Conservation (phyloP, 2,797 vertebrate genomes). For the Eulemur mongoz region DNA sequence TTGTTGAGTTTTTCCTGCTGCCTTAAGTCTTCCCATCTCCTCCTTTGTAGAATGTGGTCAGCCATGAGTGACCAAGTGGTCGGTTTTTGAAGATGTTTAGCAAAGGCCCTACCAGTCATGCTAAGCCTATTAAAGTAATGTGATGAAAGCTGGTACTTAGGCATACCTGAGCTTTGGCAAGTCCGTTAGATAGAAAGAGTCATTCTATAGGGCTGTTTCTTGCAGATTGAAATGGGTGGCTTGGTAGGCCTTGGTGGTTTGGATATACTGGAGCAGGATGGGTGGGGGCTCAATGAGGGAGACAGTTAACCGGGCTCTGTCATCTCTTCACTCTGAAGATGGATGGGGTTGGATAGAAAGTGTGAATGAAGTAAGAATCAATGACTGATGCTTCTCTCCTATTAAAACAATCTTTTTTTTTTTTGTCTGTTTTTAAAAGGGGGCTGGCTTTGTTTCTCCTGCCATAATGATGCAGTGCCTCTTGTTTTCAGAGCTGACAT, state of each 20-base stretch:
- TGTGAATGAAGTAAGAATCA: conserved; percentile 97
- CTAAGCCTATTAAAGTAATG: conserved; percentile 60
- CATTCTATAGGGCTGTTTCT: conserved; percentile 70
- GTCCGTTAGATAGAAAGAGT: conserved; percentile 74
- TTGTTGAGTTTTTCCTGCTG: conserved; percentile 54
- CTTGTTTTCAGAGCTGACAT: conserved; percentile 89
- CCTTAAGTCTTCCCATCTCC: neutral
- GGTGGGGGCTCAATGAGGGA: conserved; percentile 65
- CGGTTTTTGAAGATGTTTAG: conserved; percentile 60
- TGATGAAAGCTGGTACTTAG: conserved; percentile 53
- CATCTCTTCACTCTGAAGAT: conserved; percentile 95
- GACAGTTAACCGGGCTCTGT: conserved; percentile 89
- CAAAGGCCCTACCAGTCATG: conserved; percentile 65
- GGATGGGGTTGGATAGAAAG: conserved; percentile 93
- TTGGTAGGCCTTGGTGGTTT: conserved; percentile 68
- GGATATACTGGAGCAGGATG: conserved; percentile 47
- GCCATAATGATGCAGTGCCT: conserved; percentile 99
- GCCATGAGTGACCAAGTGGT: conserved; percentile 66
- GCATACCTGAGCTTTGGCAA: conserved; percentile 72
- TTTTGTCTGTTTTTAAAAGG: conserved; percentile 85
- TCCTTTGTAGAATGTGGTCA: conserved; percentile 58
- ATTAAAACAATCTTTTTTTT: conserved; percentile 93
- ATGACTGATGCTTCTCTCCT: conserved; percentile 98
- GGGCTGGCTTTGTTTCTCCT: conserved; percentile 91
- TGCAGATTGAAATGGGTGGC: conserved; percentile 75